Evolutionary conservation across 2,113 vertebrate genomes (phyloP).

Genomic region (Strix aluco): DNA sequence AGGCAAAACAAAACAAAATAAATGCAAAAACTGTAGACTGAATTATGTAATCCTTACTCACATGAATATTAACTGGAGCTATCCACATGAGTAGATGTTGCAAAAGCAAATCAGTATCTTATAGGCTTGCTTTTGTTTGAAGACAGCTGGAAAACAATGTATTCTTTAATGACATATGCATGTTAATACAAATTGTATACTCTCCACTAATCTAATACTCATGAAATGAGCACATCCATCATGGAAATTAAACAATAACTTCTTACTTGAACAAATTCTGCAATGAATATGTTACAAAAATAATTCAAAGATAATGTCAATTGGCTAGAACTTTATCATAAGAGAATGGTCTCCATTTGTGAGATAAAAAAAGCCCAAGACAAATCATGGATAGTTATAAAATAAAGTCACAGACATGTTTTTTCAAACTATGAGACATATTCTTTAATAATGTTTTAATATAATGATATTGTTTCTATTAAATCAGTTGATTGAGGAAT

Average conservation of each 20-base stretch:
- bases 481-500: constrained; percentile 1
- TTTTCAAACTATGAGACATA: constrained; percentile 10
- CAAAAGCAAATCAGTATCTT: constrained; percentile 12
- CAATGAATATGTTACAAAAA: constrained; percentile 63
- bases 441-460: constrained; percentile 16
- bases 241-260: constrained; percentile 65
- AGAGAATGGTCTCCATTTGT: constrained; percentile 2
- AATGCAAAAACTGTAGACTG: not conserved
- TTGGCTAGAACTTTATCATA: not conserved
- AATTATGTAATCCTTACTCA: not conserved
- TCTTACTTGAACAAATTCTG: constrained; percentile 61
- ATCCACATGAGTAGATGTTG: not conserved
- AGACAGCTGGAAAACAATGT: constrained; percentile 55
- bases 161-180: constrained; percentile 57
- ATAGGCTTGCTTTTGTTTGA: constrained; percentile 32
- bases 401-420: not conserved
- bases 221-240: constrained; percentile 72
- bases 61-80: not conserved
- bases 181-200: constrained; percentile 66
- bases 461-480: constrained; percentile 31
- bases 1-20: not conserved
- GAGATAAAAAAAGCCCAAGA: constrained; percentile 43
- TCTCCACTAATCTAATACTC: constrained; percentile 68
- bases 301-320: constrained; percentile 66
- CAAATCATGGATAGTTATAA: not conserved